phyloP scores from a whole-genome alignment of 2,113 vertebrate species.

The Menidia beryllina region DNA sequence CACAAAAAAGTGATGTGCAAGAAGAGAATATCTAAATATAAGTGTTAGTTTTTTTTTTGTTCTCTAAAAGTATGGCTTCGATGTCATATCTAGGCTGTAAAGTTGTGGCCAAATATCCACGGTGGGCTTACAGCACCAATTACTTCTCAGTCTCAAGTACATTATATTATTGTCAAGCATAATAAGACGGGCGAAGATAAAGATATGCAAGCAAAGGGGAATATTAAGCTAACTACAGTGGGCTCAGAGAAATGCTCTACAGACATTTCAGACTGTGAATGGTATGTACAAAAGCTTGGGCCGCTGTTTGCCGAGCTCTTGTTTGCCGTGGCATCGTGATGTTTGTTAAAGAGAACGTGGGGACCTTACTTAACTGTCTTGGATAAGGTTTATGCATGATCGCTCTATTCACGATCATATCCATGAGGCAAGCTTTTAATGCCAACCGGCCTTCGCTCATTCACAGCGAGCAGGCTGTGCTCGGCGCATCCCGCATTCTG shows the following conservation, averaged over 20 bases:
- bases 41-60: slow-evolving; percentile 55
- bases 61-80: slow-evolving; percentile 74
- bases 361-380: slow-evolving; percentile 44
- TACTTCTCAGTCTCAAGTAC: slow-evolving; percentile 52
- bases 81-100: slow-evolving; percentile 68
- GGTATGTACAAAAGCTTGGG: slow-evolving; percentile 51
- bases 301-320: slow-evolving; percentile 40
- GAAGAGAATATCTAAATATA: slow-evolving; percentile 58
- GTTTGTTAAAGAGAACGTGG: slow-evolving; percentile 46
- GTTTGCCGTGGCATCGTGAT: slow-evolving; percentile 40
- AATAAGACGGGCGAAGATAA: slow-evolving; percentile 50
- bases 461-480: slow-evolving; percentile 45
- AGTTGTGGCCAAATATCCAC: slow-evolving; percentile 54
- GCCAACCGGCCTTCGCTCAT: slow-evolving; percentile 32
- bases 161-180: slow-evolving; percentile 54
- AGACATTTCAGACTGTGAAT: slow-evolving; percentile 36
- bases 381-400: slow-evolving; percentile 14
- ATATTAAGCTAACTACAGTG: slow-evolving; percentile 46
- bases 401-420: slow-evolving; percentile 45
- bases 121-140: slow-evolving; percentile 35
- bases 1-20: slow-evolving; percentile 53
- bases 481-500: slow-evolving; percentile 44
- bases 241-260: slow-evolving; percentile 44
- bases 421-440: slow-evolving; percentile 33
- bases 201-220: slow-evolving; percentile 45